Evolutionary conservation across 2,888 invertebrate species (phyloP), one percentile per base, ranked within the genome.

Genomic region (Macropis europaea): DNA sequence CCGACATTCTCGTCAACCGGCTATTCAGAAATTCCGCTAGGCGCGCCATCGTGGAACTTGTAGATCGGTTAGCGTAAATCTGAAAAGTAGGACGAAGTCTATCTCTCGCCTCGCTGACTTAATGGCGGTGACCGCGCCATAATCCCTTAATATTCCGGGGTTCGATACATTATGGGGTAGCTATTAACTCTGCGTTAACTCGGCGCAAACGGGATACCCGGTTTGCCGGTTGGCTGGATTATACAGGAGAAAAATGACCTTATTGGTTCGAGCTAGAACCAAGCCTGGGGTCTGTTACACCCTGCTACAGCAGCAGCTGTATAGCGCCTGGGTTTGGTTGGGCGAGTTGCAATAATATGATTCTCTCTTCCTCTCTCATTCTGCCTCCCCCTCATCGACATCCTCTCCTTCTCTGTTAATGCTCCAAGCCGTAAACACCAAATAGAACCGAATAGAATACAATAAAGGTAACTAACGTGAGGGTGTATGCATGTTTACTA

Each of bases 161-260:
- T 60, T 79, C 82, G 83, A 86, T 86, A 84, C 84, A 83, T 85
- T 83, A 85, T 79, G 77, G 83, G 74, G 69, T 71, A 76, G 82
- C 85, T 85, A 86, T 86, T 86, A 86, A 86, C 85, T 84, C 84
- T 81, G 85, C 85, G 85, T 86, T 86, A 86, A 85, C 84, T 85
- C 82, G 77, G 80, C 76, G 79, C 81, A 81, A 81, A 81, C 81
- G 79, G 82, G 72, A 82, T 81, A 77, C 71, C 75, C 79, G 73
- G 79, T 82, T 83, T 83, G 80, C 77, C 77, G 82, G 77, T 82
- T 77, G 72, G 73, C 63, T 81, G 83, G 84, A 86, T 86, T 84
- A 85, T 81, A 77, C 75, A 73, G 71, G 82, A 85, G 82, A 86
- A 86, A 85, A 86, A 86, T 85, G 84, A 84, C 81, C 86, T 83